Evolutionary conservation across 2,113 vertebrate species (phyloP), one percentile per base, ranked within the genome.

Genomic region (Cairina moschata): DNA sequence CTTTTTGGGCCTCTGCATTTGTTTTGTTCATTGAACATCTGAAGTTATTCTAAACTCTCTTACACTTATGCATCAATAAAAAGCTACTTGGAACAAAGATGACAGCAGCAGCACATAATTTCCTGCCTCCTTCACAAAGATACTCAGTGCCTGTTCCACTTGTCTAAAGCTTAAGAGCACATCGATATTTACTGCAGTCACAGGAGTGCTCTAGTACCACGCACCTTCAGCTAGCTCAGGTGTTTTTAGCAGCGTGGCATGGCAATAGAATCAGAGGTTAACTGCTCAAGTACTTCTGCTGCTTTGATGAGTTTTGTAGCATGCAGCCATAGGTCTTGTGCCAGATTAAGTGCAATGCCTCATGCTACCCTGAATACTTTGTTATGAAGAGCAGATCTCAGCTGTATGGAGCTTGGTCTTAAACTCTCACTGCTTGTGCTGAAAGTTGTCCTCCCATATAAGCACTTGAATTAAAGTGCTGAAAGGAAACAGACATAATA

Each of bases 211-310:
- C 66, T 52, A 75, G 80, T 42, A 20, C 36, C 13, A 55, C 7
- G 77, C 73, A 91, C 83, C 93, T 83, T 52, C 31, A 82, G 66
- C 87, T 42, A 23, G 32, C 32, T 56, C 89, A 81, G 68, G 63
- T 90, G 83, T 86, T 85, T 68, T 69, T 48, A 90, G 93, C 66
- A 69, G 60, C 46, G 17, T 0, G 17, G 46, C 46, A 40, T 3
- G 13, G 18, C 28, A 36, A 58, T 5, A 44, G 8, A 34, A 50
- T 29, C 13, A 16, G 9, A 71, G 56, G 68, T 69, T 74, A 71
- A 55, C 52, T 4, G 6, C 15, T 25, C 50, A 9, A 40, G 14
- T 11, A 8, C 59, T 71, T 16, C 60, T 46, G 23, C 42, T 56
- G 13, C 79, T 80, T 40, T 18, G 22, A 52, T 9, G 46, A 31